phyloP scores from a whole-genome alignment of 2,113 vertebrate species.

The Salminus brasiliensis region DNA sequence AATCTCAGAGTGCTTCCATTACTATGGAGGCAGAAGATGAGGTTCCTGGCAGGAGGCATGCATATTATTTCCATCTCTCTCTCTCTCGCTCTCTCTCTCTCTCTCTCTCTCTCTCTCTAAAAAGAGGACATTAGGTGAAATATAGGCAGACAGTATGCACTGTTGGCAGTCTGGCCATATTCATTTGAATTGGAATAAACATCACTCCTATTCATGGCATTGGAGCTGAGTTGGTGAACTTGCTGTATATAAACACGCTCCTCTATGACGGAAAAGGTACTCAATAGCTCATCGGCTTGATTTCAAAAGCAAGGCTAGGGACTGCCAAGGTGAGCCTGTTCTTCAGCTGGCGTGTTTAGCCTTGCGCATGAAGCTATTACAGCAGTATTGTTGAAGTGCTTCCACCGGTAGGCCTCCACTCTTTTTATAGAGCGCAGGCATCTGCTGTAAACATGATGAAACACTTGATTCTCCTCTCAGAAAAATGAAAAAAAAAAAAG shows the following conservation, averaged over 20 bases:
- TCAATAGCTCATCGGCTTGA: neutral
- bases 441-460: neutral
- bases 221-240: slow-evolving; percentile 33
- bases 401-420: neutral
- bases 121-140: slow-evolving; percentile 21
- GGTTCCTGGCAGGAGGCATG: slow-evolving; percentile 16
- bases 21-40: slow-evolving; percentile 34
- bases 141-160: neutral
- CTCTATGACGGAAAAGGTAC: slow-evolving; percentile 6
- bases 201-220: slow-evolving; percentile 28
- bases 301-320: neutral
- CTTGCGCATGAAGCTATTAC: neutral
- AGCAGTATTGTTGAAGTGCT: neutral
- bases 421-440: neutral
- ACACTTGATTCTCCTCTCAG: neutral
- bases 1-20: slow-evolving; percentile 33
- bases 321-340: neutral
- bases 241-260: slow-evolving; percentile 45
- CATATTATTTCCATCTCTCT: slow-evolving; percentile 22
- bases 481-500: neutral
- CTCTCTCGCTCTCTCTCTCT: slow-evolving; percentile 27
- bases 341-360: neutral
- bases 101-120: slow-evolving; percentile 28
- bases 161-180: neutral
- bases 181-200: slow-evolving; percentile 25